Base-by-base conservation (phyloP, 2,888 invertebrate species). In the Timema podura region DNA sequence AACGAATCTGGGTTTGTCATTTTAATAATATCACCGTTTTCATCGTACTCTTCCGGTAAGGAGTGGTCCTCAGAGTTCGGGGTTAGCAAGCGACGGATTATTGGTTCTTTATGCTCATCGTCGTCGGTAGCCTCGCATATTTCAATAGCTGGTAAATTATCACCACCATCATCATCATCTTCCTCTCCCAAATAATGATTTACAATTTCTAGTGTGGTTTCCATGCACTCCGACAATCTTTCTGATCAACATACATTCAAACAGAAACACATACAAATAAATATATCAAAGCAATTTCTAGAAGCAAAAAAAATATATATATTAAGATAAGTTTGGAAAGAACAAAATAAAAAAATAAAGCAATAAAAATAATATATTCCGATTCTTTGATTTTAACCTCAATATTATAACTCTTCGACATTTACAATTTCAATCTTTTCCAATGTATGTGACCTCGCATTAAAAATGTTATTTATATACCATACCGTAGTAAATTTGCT, bases 61-160 rank as follows among this genome's bases (percentile, higher is more conserved):
- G 57, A 2, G n/a, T 57, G n/a, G 57, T 71, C 71, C 54, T 68
- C 71, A 46, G 71, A 68, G 51, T 71, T 66, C 10, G 71, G 71
- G 30, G 68, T 66, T 16, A 71, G 61, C 44, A 71, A 15, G n/a
- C 66, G 57, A 13, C 69, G 57, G 7, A 59, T 46, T 7, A 10
- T 59, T 7, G 10, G 48, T 45, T 64, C 61, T 13, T n/a, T 30
- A 13, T 49, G 15, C 6, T 57, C 49, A 9, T 30, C 30, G 30
- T 30, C 30, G 30, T 30, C 30, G 30, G 30, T 30, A 30, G 30
- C 1, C 30, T 30, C 30, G 30, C 30, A 30, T 30, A 30, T 30
- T 30, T 30, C 30, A 30, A 30, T 30, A 30, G 30, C 30, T 30
- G 30, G 30, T 30, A 30, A 30, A 30, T 30, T 30, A 30, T 13